Percentiles rank a stretch among this genome's conserved stretches.
Evolutionary conservation across 1,140 invertebrate genomes (phyloP).

Genomic region (Panagrolaimus sp.): DNA sequence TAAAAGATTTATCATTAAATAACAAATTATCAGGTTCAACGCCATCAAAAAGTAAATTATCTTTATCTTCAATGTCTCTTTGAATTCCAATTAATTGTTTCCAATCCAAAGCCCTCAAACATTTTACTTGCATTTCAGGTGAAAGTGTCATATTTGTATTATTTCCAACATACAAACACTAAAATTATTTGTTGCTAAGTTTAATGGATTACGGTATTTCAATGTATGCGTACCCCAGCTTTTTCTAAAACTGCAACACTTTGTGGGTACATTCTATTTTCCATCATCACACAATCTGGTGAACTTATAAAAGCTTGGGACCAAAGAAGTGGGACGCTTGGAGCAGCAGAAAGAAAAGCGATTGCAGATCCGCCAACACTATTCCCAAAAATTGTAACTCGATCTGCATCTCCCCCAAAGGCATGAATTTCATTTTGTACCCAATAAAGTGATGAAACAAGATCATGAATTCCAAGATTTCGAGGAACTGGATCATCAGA

Average conservation of each 20-base stretch:
- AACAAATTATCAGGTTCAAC: too few species aligned
- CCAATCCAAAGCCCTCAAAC: background rate
- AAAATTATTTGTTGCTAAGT: background rate
- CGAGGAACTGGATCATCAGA: background rate
- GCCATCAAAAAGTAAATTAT: too few species aligned
- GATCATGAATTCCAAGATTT: conserved; percentile 26
- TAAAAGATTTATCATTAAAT: background rate
- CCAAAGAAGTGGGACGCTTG: background rate
- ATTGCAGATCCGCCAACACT: conserved; percentile 86
- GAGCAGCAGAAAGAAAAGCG: background rate
- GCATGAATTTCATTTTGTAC: conserved; percentile 80
- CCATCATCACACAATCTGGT: background rate
- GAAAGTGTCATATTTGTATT: background rate
- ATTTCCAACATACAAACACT: background rate
- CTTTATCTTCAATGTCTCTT: background rate
- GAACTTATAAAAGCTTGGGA: conserved; percentile 1
- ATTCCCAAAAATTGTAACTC: conserved; percentile 82
- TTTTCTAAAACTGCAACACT: background rate
- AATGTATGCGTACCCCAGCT: background rate
- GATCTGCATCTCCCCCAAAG: conserved; percentile 86
- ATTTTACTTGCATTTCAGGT: background rate
- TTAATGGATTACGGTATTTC: background rate
- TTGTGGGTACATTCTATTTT: background rate
- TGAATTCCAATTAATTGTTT: background rate
- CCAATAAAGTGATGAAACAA: conserved; percentile 59